Evolutionary conservation across 2,888 invertebrate genomes (phyloP).

Genomic region (Sesamia inferens): DNA sequence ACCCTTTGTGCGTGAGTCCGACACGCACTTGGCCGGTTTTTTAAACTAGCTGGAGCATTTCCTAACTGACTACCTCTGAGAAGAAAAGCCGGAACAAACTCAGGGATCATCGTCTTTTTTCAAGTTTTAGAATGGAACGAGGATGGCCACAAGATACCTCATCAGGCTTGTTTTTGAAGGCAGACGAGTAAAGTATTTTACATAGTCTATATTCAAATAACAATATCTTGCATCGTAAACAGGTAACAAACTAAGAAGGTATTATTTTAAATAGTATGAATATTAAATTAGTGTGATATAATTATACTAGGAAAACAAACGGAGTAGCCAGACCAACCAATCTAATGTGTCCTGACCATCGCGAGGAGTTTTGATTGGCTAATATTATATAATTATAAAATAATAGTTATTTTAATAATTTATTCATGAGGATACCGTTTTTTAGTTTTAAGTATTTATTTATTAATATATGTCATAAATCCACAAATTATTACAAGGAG

Average conservation of each 20-base stretch:
- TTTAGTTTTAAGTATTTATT: slow-evolving; percentile 6
- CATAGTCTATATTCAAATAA: background rate
- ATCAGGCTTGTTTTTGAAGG: background rate
- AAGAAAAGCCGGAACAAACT: too few relatives aligned
- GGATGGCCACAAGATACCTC: background rate
- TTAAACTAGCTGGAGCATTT: too few relatives aligned
- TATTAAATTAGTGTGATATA: background rate
- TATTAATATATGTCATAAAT: slow-evolving; percentile 1
- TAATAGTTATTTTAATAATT: background rate
- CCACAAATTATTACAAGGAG: background rate
- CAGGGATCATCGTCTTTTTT: too few relatives aligned
- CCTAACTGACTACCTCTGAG: too few relatives aligned
- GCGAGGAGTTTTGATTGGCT: slow-evolving; percentile 18
- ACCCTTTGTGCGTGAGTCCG: too few relatives aligned
- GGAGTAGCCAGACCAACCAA: background rate
- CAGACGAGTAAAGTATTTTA: background rate
- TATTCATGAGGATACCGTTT: background rate
- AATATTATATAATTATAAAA: background rate
- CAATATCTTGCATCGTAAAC: background rate
- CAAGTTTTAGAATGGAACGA: background rate
- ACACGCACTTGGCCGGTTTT: too few relatives aligned
- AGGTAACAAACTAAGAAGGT: background rate
- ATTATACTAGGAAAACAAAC: background rate
- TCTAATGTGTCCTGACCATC: background rate
- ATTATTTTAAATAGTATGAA: background rate